Conservation (phyloP, 2,888 invertebrate species). For the Punctoribates punctum region DNA sequence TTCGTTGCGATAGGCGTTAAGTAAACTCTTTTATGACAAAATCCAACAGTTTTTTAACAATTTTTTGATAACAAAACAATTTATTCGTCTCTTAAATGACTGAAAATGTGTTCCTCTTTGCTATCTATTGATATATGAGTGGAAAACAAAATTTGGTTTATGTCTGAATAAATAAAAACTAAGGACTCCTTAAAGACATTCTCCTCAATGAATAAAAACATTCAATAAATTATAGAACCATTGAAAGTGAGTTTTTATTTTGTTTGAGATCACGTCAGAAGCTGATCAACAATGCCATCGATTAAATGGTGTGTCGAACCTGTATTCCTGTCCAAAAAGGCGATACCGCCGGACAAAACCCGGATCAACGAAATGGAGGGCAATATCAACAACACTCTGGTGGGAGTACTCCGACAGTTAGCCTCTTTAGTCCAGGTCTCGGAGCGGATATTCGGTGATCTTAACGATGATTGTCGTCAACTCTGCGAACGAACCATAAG, state of each 20-base stretch:
- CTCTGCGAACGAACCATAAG: slow-evolving; percentile 69
- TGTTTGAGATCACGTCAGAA: background rate
- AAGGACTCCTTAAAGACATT: too few relatives aligned
- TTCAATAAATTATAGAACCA: background rate
- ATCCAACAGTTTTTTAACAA: too few relatives aligned
- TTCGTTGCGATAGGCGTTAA: background rate
- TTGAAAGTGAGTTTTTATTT: too few relatives aligned
- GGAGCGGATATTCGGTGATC: slow-evolving; percentile 78
- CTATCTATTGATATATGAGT: too few relatives aligned
- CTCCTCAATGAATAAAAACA: too few relatives aligned
- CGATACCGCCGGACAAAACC: slow-evolving; percentile 55
- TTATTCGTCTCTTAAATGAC: too few relatives aligned
- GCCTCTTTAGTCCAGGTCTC: slow-evolving; percentile 77
- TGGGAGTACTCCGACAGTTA: slow-evolving; percentile 77
- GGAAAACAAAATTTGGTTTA: too few relatives aligned
- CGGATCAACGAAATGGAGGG: slow-evolving; percentile 75
- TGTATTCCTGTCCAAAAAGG: slow-evolving; percentile 67
- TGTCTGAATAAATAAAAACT: too few relatives aligned
- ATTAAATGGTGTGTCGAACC: slow-evolving; percentile 78
- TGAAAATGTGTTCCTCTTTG: too few relatives aligned
- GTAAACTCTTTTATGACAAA: too few relatives aligned
- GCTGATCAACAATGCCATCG: slow-evolving; percentile 67
- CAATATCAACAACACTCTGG: slow-evolving; percentile 78
- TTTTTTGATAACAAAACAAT: too few relatives aligned
- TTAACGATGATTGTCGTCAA: slow-evolving; percentile 69